Evolutionary conservation across 2,113 vertebrate genomes (phyloP).

Genomic region (Phocoena phocoena): DNA sequence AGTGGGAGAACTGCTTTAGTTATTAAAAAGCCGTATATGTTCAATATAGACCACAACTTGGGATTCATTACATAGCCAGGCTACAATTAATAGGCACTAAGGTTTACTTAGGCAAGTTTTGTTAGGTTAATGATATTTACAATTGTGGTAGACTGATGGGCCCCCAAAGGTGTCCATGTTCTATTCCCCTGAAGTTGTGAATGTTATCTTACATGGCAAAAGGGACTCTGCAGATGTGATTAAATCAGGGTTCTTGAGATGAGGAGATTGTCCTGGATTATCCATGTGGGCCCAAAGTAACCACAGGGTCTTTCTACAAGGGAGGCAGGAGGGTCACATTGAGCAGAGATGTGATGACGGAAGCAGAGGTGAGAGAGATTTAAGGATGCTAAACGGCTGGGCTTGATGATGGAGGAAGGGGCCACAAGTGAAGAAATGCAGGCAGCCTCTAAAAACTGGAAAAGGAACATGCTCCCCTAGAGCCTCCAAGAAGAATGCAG

Average conservation of each 20-base stretch:
- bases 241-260: not conserved
- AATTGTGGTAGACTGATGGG: not conserved
- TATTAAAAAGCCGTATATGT: not conserved
- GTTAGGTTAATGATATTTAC: not conserved
- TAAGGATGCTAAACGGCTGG: not conserved
- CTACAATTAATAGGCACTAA: not conserved
- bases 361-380: not conserved
- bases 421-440: not conserved
- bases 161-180: not conserved
- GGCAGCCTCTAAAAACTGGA: not conserved
- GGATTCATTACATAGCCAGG: not conserved
- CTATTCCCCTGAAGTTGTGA: not conserved
- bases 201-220: not conserved
- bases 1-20: not conserved
- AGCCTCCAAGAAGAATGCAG: not conserved
- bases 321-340: not conserved
- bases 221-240: not conserved
- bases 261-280: not conserved
- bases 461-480: not conserved
- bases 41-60: not conserved
- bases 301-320: not conserved
- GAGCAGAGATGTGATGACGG: not conserved
- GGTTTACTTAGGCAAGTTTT: not conserved
- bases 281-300: not conserved
- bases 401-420: not conserved